Evolutionary conservation across 2,797 vertebrate species (phyloP).

Genomic region (Rhinogobio ventralis): DNA sequence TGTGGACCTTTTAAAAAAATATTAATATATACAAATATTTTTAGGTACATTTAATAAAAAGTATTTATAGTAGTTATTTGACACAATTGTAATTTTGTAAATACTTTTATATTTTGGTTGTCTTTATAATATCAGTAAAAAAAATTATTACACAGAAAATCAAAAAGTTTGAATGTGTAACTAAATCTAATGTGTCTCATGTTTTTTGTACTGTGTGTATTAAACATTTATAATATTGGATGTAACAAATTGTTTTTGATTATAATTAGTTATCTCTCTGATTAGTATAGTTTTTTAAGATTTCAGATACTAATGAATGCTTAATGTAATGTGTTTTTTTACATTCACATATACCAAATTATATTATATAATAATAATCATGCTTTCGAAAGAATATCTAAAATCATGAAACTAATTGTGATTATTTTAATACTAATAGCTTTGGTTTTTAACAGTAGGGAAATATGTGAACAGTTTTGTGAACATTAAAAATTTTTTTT

Average conservation of each 20-base stretch:
- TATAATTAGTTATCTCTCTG: background rate
- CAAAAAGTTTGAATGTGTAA: no score
- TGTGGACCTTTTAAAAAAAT: background rate
- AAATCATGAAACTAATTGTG: background rate
- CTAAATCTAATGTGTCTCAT: background rate
- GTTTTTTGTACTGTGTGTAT: background rate
- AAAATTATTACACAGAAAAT: no score
- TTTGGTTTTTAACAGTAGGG: background rate
- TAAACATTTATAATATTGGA: background rate
- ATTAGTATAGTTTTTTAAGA: background rate
- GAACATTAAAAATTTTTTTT: background rate
- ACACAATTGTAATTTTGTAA: background rate
- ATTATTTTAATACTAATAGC: background rate
- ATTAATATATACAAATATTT: background rate
- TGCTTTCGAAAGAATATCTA: background rate
- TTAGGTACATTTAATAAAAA: background rate
- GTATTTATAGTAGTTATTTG: background rate
- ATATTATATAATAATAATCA: background rate
- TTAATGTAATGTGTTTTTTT: background rate
- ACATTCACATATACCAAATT: background rate
- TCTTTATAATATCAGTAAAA: background rate
- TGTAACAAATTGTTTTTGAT: background rate
- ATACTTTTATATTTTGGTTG: background rate
- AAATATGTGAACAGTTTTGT: background rate
- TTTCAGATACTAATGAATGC: background rate